Evolutionary conservation across 2,888 invertebrate species (phyloP), one percentile per base, ranked within the genome.

Genomic region (Phymatocera aterrima): DNA sequence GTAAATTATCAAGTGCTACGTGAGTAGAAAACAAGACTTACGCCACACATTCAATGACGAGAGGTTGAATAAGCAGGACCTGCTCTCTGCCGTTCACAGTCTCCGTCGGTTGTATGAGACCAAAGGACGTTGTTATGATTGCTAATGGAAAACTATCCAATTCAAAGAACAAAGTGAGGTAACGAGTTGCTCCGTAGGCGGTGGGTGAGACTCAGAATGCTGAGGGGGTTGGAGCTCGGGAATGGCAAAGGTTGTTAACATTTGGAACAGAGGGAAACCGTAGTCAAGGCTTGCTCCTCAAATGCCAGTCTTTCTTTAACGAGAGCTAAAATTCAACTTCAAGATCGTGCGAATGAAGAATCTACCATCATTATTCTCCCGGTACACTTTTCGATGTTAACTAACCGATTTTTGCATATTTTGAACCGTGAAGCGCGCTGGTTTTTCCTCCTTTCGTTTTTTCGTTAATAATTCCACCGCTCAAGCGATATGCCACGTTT

Each of bases 131-230:
- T 89, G 89, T 89, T 89, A 89, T 89, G 88, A 88, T 87, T 89
- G 88, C 89, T 89, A 88, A 89, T 89, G 89, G 87, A 88, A 88
- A 89, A 89, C 87, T 88, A 88, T 87, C 87, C 87, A 88, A 88
- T 88, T 89, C 88, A 87, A 88, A 88, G 88, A 87, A 89, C 88
- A 88, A 88, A 89, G 88, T 84, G 84, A 85, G 87, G 88, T 88
- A 89, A 89, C 87, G 86, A 88, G 87, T 88, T 87, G 84, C 86
- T 85, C 85, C 57, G 77, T 51, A 24, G 48, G 51, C 51, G 31
- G 34, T n/a, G 51, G 72, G 51, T 57, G 78, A 57, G 34, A 68
- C 78, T 75, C 61, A 12, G 37, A 37, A 60, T 31, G 28, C 37
- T 18, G 82, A 79, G 82, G 77, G n/a, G 81, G 82, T 21, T 24